A percentile compares a stretch with the other conserved stretches of the same genome.
These are phyloP conservation scores for Dasyurus viverrinus DNA, from an alignment of 2,113 vertebrate genomes.

Conservation along the genomic window DNA sequence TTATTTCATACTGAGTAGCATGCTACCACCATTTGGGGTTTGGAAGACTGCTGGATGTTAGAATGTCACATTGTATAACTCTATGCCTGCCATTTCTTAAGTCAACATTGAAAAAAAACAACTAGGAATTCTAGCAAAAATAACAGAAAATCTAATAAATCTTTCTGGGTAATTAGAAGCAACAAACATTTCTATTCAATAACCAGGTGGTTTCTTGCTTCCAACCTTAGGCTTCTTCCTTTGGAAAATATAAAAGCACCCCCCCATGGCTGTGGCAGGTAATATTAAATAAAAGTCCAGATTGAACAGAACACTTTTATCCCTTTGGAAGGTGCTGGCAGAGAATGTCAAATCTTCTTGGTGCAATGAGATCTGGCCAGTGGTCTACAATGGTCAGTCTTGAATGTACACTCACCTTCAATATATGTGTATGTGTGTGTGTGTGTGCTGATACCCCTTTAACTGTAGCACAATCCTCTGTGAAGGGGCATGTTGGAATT, in stretches of 20 bases:
- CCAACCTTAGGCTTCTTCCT: not conserved
- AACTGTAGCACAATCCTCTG: not conserved
- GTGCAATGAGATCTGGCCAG: constrained; percentile 9
- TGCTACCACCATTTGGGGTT: not conserved
- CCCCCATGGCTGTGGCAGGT: not conserved
- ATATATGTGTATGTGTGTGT: not conserved
- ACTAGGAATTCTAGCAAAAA: not conserved
- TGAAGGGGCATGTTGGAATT: constrained; percentile 42
- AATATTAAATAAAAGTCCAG: constrained; percentile 25
- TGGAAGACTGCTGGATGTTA: not conserved
- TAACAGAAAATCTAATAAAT: constrained; percentile 18
- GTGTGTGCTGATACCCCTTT: constrained; percentile 24
- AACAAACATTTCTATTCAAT: not conserved
- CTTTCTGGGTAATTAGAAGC: constrained; percentile 32
- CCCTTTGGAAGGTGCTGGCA: not conserved
- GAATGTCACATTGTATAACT: constrained; percentile 6
- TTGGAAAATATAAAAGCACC: constrained; percentile 10
- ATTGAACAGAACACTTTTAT: constrained; percentile 26
- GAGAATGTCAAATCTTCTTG: not conserved
- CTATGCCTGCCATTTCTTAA: not conserved
- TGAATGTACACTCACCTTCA: constrained; percentile 19
- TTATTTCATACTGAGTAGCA: constrained; percentile 4
- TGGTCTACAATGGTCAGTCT: not conserved
- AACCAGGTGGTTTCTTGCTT: not conserved
- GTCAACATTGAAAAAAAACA: constrained; percentile 27